Conservation (phyloP, 2,888 invertebrate species). For the Sepioteuthis lessoniana region DNA sequence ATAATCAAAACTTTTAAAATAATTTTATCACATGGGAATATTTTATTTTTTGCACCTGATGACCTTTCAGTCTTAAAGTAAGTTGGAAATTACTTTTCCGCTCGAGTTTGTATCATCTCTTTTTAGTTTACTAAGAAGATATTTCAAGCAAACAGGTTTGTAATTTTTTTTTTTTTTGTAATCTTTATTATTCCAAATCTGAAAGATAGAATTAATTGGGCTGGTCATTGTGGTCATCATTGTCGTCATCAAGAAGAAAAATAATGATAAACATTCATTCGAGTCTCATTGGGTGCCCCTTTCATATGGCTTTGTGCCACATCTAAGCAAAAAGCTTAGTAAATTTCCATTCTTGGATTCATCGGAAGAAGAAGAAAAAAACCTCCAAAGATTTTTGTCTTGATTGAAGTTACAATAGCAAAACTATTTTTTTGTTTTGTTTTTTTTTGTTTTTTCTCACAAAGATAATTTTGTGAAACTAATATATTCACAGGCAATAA, state of each 20-base stretch:
- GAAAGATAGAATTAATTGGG: not conserved
- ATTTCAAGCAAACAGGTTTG: not conserved
- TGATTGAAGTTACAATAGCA: no score
- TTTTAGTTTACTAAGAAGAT: constrained; percentile 33
- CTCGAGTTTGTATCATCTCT: not conserved
- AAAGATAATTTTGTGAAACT: not conserved
- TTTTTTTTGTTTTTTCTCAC: no score
- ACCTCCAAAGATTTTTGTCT: not conserved
- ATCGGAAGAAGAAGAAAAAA: not conserved
- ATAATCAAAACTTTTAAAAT: no score
- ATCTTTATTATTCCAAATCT: not conserved
- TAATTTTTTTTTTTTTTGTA: not conserved
- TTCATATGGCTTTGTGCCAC: no score
- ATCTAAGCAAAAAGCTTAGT: no score
- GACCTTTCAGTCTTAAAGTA: constrained; percentile 3
- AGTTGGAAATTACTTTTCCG: not conserved
- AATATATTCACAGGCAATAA: not conserved
- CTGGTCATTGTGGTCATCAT: not conserved
- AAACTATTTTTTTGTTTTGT: no score
- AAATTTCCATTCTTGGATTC: not conserved
- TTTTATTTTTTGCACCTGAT: not conserved
- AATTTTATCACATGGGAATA: no score
- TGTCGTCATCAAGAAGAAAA: not conserved
- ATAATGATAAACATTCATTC: no score
- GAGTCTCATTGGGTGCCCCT: no score